Conservation (phyloP, 1,140 invertebrate genomes). For the Drosophila aff. region DNA sequence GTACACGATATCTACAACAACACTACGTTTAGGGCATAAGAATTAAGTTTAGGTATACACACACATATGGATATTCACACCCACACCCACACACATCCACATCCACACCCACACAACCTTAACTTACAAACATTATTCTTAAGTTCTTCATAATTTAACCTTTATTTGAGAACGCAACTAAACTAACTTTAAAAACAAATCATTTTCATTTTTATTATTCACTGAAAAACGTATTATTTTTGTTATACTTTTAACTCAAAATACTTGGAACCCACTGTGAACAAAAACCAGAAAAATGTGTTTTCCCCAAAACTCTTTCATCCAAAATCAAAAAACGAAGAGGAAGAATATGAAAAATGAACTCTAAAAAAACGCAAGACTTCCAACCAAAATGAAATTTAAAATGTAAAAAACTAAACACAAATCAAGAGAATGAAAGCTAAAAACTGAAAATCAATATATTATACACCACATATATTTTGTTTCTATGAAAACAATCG, state of each 20-base stretch:
- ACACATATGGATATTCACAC: constrained; percentile 45
- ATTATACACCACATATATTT: constrained; percentile 69
- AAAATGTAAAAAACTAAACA: constrained; percentile 34
- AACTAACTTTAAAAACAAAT: constrained; percentile 23
- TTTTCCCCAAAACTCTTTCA: constrained; percentile 24
- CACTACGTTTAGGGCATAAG: constrained; percentile 43
- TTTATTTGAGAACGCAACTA: constrained; percentile 26
- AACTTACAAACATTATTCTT: constrained; percentile 9
- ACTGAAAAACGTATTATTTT: constrained; percentile 22
- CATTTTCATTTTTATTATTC: constrained; percentile 10
- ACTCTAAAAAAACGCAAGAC: constrained; percentile 59
- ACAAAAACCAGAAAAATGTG: constrained; percentile 25
- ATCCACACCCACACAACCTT: constrained; percentile 28
- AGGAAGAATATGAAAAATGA: constrained; percentile 37
- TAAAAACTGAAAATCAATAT: constrained; percentile 47
- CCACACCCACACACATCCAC: constrained; percentile 31
- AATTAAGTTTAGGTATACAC: constrained; percentile 43
- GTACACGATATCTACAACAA: constrained; percentile 52
- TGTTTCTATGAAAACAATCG: constrained; percentile 83
- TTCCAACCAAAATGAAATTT: constrained; percentile 64
- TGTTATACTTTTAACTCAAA: constrained; percentile 6
- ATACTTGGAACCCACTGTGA: constrained; percentile 40
- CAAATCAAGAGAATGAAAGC: constrained; percentile 34
- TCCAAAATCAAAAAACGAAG: constrained; percentile 40
- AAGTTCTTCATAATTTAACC: constrained; percentile 16